Conservation (phyloP, 2,113 vertebrate genomes). For the Anarhynchus alexandrinus region DNA sequence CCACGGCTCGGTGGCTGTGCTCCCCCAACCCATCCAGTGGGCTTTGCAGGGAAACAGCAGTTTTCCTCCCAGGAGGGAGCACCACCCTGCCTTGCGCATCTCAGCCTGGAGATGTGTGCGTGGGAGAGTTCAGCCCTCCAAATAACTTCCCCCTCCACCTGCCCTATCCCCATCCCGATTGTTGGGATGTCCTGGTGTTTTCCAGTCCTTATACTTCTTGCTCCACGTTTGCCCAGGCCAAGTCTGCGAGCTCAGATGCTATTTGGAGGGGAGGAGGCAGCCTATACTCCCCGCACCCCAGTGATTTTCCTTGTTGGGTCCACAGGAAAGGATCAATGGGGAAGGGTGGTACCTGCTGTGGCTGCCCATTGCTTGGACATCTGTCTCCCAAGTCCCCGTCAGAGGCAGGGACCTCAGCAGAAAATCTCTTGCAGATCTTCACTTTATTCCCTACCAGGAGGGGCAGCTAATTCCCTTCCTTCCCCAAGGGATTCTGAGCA, state of each 20-base stretch:
- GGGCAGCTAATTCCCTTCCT: neutral
- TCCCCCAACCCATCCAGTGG: neutral
- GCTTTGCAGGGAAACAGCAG: neutral
- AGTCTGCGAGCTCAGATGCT: neutral
- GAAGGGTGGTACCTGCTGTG: neutral
- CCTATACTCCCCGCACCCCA: fast-evolving
- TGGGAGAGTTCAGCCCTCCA: neutral
- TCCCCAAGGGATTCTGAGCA: neutral
- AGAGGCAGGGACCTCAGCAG: neutral
- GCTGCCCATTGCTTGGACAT: neutral
- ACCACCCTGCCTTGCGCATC: neutral
- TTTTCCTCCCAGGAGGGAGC: neutral
- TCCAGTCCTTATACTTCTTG: neutral
- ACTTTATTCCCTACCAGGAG: neutral
- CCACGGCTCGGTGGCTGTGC: fast-evolving
- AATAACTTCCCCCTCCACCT: fast-evolving
- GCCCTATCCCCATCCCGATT: neutral
- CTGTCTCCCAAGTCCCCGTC: neutral
- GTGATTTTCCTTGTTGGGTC: neutral
- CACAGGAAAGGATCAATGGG: neutral
- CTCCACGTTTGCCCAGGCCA: neutral
- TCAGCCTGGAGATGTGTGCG: neutral
- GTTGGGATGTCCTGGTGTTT: neutral
- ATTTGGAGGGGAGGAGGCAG: neutral
- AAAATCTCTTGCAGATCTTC: neutral